phyloP scores from a whole-genome alignment of 2,888 invertebrate genomes.

The Alloscopus bannaensis region DNA sequence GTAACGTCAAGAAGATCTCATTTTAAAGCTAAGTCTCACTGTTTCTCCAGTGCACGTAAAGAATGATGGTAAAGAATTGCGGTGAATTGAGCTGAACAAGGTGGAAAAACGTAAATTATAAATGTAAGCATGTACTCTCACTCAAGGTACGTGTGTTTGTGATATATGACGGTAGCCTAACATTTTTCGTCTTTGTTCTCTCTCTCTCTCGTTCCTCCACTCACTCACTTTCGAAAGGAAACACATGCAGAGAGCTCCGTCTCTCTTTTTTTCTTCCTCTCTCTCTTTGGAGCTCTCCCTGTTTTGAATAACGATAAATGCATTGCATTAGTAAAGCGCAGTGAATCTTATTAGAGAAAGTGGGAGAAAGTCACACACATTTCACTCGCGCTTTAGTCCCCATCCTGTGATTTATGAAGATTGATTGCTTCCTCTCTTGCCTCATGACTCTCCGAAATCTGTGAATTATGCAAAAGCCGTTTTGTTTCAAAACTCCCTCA shows the following conservation, averaged over 20 bases:
- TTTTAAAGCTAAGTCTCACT: too few species aligned
- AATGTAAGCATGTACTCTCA: too few species aligned
- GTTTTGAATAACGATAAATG: constrained; percentile 47
- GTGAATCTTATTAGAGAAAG: constrained; percentile 64
- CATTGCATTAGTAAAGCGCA: constrained; percentile 59
- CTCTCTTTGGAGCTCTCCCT: constrained; percentile 27
- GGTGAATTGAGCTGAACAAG: background rate
- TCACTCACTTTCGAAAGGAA: constrained; percentile 4
- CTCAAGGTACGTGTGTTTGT: too few species aligned
- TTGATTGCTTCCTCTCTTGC: constrained; percentile 73
- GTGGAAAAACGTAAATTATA: too few species aligned
- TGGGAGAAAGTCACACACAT: constrained; percentile 68
- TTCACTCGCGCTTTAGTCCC: constrained; percentile 64
- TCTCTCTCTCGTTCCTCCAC: background rate
- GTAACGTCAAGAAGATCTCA: too few species aligned
- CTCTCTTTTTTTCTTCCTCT: too few species aligned
- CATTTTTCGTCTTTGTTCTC: constrained; percentile 3
- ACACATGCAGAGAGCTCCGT: background rate
- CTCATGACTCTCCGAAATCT: constrained; percentile 69
- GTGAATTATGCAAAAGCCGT: constrained; percentile 73
- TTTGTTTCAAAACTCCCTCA: constrained; percentile 70
- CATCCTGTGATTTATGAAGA: constrained; percentile 73
- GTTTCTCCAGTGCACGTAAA: too few species aligned
- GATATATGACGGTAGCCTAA: too few species aligned
- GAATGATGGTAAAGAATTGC: constrained; percentile 10